phyloP scores from a whole-genome alignment of 2,888 invertebrate genomes.

The Ernsta delagoae region DNA sequence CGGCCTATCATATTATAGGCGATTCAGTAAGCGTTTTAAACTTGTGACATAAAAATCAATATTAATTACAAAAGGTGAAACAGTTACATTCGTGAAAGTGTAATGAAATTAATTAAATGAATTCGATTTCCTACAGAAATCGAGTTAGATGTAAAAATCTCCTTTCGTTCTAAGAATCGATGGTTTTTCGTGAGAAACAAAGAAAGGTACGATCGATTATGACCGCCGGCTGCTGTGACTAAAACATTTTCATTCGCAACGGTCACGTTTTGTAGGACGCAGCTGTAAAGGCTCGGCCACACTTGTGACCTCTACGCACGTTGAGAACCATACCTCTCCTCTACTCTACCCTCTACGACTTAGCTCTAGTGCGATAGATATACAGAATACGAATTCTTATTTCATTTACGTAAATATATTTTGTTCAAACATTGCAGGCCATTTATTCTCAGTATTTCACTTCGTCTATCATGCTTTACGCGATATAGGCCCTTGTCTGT shows the following conservation, averaged over 20 bases:
- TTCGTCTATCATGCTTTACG: too few species aligned
- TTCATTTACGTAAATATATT: too few species aligned
- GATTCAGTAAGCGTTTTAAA: too few species aligned
- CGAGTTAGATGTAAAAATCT: background rate
- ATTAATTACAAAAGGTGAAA: background rate
- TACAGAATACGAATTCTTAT: too few species aligned
- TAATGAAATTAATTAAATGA: background rate
- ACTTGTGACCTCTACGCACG: constrained; percentile 4
- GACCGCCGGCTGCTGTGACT: constrained; percentile 24
- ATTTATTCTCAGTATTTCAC: too few species aligned
- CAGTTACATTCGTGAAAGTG: background rate
- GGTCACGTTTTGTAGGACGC: constrained; percentile 37
- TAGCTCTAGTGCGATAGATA: too few species aligned
- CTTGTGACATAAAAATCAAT: too few species aligned
- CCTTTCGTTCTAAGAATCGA: constrained; percentile 4
- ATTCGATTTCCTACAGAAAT: background rate
- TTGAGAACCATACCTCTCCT: background rate
- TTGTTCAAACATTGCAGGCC: too few species aligned
- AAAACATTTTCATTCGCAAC: constrained; percentile 36
- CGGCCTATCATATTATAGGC: too few species aligned
- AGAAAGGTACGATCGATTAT: constrained; percentile 28
- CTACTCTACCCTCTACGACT: too few species aligned
- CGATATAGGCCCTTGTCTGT: too few species aligned
- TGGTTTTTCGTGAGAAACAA: constrained; percentile 28
- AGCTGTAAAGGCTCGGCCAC: constrained; percentile 16